Conservation (phyloP, 2,797 vertebrate species). For the Myoxocephalus aenaeus region DNA sequence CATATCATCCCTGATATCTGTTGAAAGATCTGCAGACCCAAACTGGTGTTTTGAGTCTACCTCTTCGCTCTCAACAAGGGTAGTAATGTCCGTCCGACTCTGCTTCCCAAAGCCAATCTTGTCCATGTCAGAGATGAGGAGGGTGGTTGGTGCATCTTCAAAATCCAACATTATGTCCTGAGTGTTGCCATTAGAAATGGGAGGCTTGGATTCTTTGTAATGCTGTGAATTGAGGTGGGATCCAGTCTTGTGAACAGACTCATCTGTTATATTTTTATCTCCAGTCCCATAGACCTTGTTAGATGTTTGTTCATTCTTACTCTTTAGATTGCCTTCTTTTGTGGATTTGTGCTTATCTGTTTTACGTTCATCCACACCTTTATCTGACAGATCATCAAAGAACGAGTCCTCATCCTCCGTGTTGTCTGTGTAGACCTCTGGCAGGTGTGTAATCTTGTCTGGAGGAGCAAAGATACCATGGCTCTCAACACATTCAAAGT, state of each 20-base stretch:
- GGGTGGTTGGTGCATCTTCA: constrained; percentile 56
- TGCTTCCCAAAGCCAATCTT: constrained; percentile 33
- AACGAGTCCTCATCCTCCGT: constrained; percentile 88
- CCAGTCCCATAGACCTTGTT: constrained; percentile 20
- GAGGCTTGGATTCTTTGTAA: constrained; percentile 53
- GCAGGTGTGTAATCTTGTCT: constrained; percentile 90
- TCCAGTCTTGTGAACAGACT: constrained; percentile 34
- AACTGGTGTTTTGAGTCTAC: constrained; percentile 74
- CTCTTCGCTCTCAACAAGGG: constrained; percentile 82
- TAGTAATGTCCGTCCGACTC: constrained; percentile 59
- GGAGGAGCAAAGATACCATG: constrained; percentile 97
- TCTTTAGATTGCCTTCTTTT: constrained; percentile 56
- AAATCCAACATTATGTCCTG: constrained; percentile 70
- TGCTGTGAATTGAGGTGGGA: constrained; percentile 57
- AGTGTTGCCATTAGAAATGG: constrained; percentile 61
- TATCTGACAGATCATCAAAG: constrained; percentile 77
- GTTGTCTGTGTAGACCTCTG: constrained; percentile 78
- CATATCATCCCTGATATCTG: constrained; percentile 40
- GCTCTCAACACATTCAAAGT: constrained; percentile 90
- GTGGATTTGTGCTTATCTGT: constrained; percentile 57
- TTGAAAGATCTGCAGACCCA: constrained; percentile 62
- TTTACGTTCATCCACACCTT: constrained; percentile 44
- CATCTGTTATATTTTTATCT: constrained; percentile 51
- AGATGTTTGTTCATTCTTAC: constrained; percentile 47
- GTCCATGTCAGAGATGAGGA: constrained; percentile 66